These are phyloP conservation scores for Brachionus manjavacas DNA, from an alignment of 1,140 invertebrate species.

Conservation along the genomic window DNA sequence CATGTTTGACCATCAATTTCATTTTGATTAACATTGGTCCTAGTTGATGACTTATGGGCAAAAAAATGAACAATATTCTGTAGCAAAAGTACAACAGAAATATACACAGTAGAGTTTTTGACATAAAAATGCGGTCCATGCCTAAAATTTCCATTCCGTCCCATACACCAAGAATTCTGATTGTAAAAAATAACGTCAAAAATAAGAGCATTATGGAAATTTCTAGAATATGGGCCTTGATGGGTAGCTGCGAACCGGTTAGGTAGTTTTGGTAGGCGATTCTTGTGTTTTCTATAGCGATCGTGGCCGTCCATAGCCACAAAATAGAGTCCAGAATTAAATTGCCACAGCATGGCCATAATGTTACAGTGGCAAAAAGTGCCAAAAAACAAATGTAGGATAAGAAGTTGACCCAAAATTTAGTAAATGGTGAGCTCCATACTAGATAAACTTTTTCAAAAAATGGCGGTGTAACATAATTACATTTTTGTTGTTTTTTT, in stretches of 20 bases:
- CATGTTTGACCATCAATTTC: conserved; percentile 56
- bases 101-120: conserved; percentile 49
- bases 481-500: conserved; percentile 1
- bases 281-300: conserved; percentile 49
- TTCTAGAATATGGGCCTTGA: conserved; percentile 46
- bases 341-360: conserved; percentile 58
- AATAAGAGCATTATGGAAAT: conserved; percentile 43
- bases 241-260: conserved; percentile 47
- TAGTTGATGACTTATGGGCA: conserved; percentile 58
- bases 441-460: conserved; percentile 47
- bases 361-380: conserved; percentile 53
- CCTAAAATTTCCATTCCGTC: conserved; percentile 20
- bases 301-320: conserved; percentile 52
- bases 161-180: conserved; percentile 49
- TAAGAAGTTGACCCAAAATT: conserved; percentile 55
- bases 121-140: conserved; percentile 46
- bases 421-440: conserved; percentile 55
- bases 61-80: conserved; percentile 53
- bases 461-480: conserved; percentile 15
- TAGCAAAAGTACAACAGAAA: conserved; percentile 58
- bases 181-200: conserved; percentile 47
- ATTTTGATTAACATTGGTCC: conserved; percentile 58
- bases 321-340: conserved; percentile 51
- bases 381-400: conserved; percentile 55
- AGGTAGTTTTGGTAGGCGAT: conserved; percentile 48